Evolutionary conservation across 2,113 vertebrate genomes (phyloP).

Genomic region (Sturnira hondurensis): DNA sequence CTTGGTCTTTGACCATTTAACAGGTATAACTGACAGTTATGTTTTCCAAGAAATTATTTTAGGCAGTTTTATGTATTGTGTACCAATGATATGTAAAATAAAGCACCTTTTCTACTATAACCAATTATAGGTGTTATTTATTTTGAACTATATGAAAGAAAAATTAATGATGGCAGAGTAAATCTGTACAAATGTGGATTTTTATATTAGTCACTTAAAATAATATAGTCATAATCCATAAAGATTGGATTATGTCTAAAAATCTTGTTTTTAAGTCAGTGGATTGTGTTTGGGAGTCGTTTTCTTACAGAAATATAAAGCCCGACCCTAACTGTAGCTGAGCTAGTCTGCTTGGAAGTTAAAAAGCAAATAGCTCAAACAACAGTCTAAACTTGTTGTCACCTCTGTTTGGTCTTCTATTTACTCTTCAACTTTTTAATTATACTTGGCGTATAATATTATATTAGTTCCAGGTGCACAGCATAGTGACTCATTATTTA

Average conservation of each 20-base stretch:
- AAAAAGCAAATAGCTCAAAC: neutral
- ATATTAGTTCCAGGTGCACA: neutral
- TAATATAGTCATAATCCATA: neutral
- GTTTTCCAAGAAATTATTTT: conserved; percentile 34
- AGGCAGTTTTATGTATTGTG: conserved; percentile 58
- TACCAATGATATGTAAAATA: conserved; percentile 64
- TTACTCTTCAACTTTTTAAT: neutral
- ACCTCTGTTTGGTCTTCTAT: neutral
- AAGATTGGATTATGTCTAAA: neutral
- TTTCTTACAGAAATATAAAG: conserved; percentile 4
- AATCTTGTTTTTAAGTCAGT: neutral
- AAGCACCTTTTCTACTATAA: conserved; percentile 57
- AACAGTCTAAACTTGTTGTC: neutral
- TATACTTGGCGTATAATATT: neutral
- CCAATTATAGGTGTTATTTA: conserved; percentile 49
- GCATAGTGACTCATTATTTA: neutral
- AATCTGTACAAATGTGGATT: neutral
- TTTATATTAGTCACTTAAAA: neutral
- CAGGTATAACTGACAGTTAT: conserved; percentile 12
- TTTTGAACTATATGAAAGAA: conserved; percentile 38
- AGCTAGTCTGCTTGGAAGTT: neutral
- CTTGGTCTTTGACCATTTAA: neutral
- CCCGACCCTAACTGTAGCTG: neutral
- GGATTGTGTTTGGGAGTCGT: neutral
- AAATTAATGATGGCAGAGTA: neutral